Evolutionary conservation across 2,797 vertebrate genomes (phyloP).

Genomic region (Taenioides sp.): DNA sequence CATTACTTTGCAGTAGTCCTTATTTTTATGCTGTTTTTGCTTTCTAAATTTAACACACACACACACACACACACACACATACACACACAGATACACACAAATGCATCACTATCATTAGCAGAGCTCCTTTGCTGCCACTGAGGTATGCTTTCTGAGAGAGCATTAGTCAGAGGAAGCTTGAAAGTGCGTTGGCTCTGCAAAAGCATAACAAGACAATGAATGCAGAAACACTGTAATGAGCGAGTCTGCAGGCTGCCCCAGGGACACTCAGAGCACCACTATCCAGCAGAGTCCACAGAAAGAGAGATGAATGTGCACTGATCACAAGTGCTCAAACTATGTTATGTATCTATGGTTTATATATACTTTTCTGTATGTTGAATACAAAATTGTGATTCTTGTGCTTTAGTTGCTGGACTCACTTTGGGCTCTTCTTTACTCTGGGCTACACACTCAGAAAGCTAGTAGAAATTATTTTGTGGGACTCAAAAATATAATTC

Average conservation of each 20-base stretch:
- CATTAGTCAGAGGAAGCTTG: constrained; percentile 39
- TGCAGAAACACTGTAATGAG: constrained; percentile 47
- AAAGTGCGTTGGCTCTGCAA: constrained; percentile 37
- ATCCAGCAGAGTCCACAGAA: constrained; percentile 8
- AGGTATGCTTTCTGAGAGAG: constrained; percentile 39
- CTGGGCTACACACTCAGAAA: too few species aligned
- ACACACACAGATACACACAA: background rate
- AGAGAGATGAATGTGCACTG: background rate
- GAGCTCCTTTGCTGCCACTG: constrained; percentile 18
- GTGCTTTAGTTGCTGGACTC: background rate
- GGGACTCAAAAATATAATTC: too few species aligned
- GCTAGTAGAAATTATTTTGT: background rate
- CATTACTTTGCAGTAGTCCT: constrained; percentile 4
- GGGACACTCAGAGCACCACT: constrained; percentile 35
- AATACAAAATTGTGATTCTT: background rate
- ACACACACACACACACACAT: background rate
- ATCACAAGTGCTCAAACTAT: background rate
- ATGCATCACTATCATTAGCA: constrained; percentile 19
- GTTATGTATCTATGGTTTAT: background rate
- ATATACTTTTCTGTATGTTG: background rate
- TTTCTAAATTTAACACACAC: constrained; percentile 19
- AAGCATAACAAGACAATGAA: constrained; percentile 47
- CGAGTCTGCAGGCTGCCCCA: constrained; percentile 35
- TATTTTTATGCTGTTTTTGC: constrained; percentile 16
- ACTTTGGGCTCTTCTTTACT: background rate